Percentiles rank a stretch among this genome's conserved stretches.
Conservation (phyloP, 2,888 invertebrate species). For the Epicampocera succincta region DNA sequence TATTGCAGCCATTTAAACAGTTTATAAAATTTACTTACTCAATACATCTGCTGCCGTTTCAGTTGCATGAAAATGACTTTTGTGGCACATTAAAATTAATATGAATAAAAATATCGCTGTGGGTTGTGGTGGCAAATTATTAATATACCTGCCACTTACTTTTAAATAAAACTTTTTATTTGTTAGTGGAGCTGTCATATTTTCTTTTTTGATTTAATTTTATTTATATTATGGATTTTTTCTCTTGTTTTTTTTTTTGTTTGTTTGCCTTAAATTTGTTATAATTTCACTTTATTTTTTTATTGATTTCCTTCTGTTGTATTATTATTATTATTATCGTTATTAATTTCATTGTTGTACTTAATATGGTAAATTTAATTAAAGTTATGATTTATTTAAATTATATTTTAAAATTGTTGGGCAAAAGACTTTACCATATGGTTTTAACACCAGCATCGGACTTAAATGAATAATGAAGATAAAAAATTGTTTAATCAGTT, state of each 20-base stretch:
- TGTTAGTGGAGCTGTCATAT: slow-evolving; percentile 47
- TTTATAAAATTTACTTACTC: slow-evolving; percentile 74
- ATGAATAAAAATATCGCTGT: slow-evolving; percentile 72
- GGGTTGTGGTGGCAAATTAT: slow-evolving; percentile 64
- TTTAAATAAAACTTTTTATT: slow-evolving; percentile 61
- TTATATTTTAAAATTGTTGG: no score
- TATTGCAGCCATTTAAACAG: slow-evolving; percentile 3
- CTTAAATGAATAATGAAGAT: no score
- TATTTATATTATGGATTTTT: slow-evolving; percentile 26
- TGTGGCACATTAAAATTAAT: slow-evolving; percentile 77
- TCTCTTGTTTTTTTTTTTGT: not conserved
- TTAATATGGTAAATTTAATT: slow-evolving; percentile 16
- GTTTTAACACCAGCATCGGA: no score
- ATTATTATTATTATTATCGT: not conserved
- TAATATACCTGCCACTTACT: slow-evolving; percentile 46
- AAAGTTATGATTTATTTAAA: slow-evolving; percentile 34
- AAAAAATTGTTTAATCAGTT: no score
- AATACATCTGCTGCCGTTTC: slow-evolving; percentile 79
- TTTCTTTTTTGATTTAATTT: slow-evolving; percentile 31
- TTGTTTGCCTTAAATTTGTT: not conserved
- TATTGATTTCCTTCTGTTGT: not conserved
- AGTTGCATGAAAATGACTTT: slow-evolving; percentile 75
- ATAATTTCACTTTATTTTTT: slow-evolving; percentile 26
- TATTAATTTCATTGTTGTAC: slow-evolving; percentile 8
- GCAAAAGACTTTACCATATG: no score